A percentile compares a stretch with the other conserved stretches of the same genome.
phyloP scores from a whole-genome alignment of 2,888 invertebrate species.

The Harpalus rubripes region DNA sequence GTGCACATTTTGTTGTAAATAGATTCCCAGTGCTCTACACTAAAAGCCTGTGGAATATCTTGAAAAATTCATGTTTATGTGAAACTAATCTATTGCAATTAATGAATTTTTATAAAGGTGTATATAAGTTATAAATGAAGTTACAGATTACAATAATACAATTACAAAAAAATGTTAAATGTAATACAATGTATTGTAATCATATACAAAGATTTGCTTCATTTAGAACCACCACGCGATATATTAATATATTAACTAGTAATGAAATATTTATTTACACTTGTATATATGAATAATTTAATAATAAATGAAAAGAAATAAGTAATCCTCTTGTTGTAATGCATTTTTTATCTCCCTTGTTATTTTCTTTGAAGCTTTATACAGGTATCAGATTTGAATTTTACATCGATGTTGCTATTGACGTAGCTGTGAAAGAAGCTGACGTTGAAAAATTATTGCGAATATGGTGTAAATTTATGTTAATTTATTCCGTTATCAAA shows the following conservation, averaged over 20 bases:
- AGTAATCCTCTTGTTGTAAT: background rate
- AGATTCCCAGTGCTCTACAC: too few relatives aligned
- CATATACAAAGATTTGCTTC: background rate
- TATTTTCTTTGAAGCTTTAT: background rate
- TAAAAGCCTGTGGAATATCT: too few relatives aligned
- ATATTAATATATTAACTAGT: background rate
- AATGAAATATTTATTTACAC: background rate
- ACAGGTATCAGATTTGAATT: slow-evolving; percentile 12
- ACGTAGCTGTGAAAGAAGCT: background rate
- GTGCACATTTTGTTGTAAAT: too few relatives aligned
- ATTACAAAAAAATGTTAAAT: background rate
- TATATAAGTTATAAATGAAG: too few relatives aligned
- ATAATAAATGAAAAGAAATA: background rate
- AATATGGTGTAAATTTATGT: slow-evolving; percentile 22
- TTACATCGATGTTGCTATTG: slow-evolving; percentile 22
- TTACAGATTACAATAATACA: too few relatives aligned
- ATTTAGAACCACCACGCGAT: background rate
- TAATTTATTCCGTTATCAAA: slow-evolving; percentile 30
- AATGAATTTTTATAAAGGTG: too few relatives aligned
- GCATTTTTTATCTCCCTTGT: background rate
- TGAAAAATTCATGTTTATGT: too few relatives aligned
- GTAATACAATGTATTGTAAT: slow-evolving; percentile 3
- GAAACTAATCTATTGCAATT: too few relatives aligned
- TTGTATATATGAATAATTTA: slow-evolving; percentile 1
- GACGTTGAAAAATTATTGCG: slow-evolving; percentile 44